Evolutionary conservation across 1,140 invertebrate genomes (phyloP).

Genomic region (Drosophila hydei): DNA sequence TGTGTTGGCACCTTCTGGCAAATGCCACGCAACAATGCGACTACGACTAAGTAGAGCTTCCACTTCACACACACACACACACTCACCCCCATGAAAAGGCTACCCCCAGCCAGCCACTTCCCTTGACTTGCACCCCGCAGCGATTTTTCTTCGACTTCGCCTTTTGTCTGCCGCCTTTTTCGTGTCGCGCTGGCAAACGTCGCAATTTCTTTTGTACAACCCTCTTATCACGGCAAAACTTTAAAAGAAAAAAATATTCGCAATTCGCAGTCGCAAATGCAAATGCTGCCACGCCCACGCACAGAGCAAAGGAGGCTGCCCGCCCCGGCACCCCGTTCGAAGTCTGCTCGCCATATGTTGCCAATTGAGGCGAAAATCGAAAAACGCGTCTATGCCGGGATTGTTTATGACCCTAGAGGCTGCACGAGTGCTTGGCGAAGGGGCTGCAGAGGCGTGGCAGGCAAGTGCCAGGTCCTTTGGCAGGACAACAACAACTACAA

Average conservation of each 20-base stretch:
- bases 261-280: slow-evolving; percentile 78
- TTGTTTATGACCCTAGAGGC: slow-evolving; percentile 73
- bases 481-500: background rate
- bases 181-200: slow-evolving; percentile 63
- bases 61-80: background rate
- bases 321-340: slow-evolving; percentile 14
- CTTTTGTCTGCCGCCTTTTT: slow-evolving; percentile 80
- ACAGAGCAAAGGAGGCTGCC: background rate
- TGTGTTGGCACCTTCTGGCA: slow-evolving; percentile 80
- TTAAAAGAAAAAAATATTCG: slow-evolving; percentile 71
- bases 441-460: background rate
- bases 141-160: slow-evolving; percentile 77
- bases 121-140: slow-evolving; percentile 47
- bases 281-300: slow-evolving; percentile 58
- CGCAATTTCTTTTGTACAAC: slow-evolving; percentile 76
- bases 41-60: slow-evolving; percentile 71
- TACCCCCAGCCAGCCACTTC: slow-evolving; percentile 24
- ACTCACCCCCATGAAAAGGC: slow-evolving; percentile 1
- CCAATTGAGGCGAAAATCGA: slow-evolving; percentile 81
- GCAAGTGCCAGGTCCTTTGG: slow-evolving; percentile 25
- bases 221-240: slow-evolving; percentile 77
- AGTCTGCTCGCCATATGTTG: slow-evolving; percentile 75
- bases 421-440: slow-evolving; percentile 6
- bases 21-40: slow-evolving; percentile 77
- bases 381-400: slow-evolving; percentile 74